Base-by-base conservation (phyloP, 2,888 invertebrate genomes). In the Hylaea fasciaria region DNA sequence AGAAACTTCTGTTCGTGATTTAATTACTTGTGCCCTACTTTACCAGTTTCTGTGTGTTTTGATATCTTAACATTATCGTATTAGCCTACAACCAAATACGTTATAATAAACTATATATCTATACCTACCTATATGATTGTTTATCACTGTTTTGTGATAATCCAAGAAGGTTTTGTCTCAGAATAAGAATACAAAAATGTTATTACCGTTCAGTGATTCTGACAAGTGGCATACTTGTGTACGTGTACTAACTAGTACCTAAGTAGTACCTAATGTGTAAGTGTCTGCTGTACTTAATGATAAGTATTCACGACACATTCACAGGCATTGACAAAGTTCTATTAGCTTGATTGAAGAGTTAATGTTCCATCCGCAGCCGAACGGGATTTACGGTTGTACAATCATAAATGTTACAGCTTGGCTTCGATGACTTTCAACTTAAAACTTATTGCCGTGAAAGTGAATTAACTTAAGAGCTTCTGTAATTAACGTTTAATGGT, bases 1-100 rank as follows among this genome's bases (percentile, higher is more conserved):
- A 52, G 51, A 56, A 61, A 61, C 51, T 56, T 51, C 45, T 55
- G 60, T 50, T 14, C 16, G 60, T 51, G 60, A 60, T 60, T 60
- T 60, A 55, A 60, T 60, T 60, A 51, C 60, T 60, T 55, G n/a
- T n/a, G 46, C 46, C 40, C 14, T 54, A 52, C 52, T 52, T 52
- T n/a, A 17, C 16, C 16, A 45, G 45, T 49, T 50, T 50, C 35
- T 44, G 50, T 46, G 50, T 46, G 60, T 49, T 14, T 48, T 32
- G 9, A 32, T 32, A 32, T 32, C 10, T 7, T 32, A 32, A 10
- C 32, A 32, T 32, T 32, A 32, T 10, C 5, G 22, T 22, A 22
- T 22, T 3, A 22, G 3, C 22, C 22, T 3, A 22, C 22, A 22
- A 22, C 22, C 22, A 22, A 22, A 2, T 22, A 22, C 5, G 22